phyloP scores from a whole-genome alignment of 2,113 vertebrate species.

The Toxotes jaculatrix region DNA sequence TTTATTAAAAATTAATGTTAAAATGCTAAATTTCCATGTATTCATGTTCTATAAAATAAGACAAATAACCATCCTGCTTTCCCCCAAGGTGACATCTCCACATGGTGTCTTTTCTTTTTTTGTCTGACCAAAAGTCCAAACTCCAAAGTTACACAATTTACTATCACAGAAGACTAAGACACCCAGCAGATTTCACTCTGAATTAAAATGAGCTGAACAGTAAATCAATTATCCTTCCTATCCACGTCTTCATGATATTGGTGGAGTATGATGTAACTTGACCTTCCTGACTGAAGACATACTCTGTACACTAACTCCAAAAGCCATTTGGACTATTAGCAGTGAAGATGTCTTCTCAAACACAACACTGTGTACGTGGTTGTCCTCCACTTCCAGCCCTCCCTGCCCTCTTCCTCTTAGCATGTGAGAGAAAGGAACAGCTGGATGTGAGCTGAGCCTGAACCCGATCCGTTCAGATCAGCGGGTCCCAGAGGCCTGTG shows the following conservation, averaged over 20 bases:
- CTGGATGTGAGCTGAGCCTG: conserved; percentile 75
- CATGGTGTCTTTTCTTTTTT: too few relatives aligned
- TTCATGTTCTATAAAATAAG: too few relatives aligned
- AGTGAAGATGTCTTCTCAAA: conserved; percentile 27
- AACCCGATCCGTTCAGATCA: conserved; percentile 72
- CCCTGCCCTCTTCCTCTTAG: conserved; percentile 12
- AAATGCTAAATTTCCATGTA: too few relatives aligned
- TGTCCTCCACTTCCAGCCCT: conserved; percentile 30
- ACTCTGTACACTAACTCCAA: background rate
- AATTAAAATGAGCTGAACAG: too few relatives aligned
- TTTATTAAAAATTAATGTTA: too few relatives aligned
- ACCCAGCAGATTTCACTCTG: too few relatives aligned
- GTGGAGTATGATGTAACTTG: background rate
- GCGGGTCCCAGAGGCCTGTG: conserved; percentile 71
- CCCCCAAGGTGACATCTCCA: too few relatives aligned
- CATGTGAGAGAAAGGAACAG: conserved; percentile 81
- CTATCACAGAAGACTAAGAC: too few relatives aligned
- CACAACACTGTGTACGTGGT: background rate
- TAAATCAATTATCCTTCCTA: background rate
- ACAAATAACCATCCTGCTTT: too few relatives aligned
- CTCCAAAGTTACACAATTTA: too few relatives aligned
- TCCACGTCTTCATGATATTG: background rate
- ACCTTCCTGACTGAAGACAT: background rate
- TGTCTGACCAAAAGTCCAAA: too few relatives aligned
- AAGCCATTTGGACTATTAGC: background rate